Evolutionary conservation across 2,113 vertebrate genomes (phyloP).

Genomic region (Ardeotis arabs): DNA sequence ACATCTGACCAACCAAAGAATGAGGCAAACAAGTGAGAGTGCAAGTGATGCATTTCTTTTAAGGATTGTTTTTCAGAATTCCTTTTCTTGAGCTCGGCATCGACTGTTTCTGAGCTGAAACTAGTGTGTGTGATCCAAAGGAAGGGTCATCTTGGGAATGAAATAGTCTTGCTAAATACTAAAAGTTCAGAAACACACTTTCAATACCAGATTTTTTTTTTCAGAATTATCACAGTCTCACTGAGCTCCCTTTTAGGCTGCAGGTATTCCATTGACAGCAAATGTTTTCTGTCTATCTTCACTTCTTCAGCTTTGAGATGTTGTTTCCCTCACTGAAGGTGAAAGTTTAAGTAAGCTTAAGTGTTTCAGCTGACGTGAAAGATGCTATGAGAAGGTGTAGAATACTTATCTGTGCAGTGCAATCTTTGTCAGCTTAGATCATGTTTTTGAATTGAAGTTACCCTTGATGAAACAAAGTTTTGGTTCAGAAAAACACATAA

Average conservation of each 20-base stretch:
- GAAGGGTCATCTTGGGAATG: background rate
- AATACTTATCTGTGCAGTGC: background rate
- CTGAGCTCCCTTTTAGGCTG: background rate
- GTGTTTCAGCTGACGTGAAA: background rate
- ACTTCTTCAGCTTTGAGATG: background rate
- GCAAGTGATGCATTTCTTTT: background rate
- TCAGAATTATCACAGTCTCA: background rate
- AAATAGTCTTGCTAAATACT: background rate
- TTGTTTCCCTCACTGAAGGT: background rate
- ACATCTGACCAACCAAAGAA: background rate
- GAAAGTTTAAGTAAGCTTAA: background rate
- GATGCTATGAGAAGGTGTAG: background rate
- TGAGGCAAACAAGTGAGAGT: background rate
- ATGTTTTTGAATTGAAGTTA: background rate
- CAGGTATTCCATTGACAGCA: background rate
- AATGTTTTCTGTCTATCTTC: background rate
- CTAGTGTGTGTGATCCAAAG: background rate
- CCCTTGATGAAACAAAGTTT: background rate
- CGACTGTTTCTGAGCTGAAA: background rate
- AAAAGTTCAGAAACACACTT: background rate
- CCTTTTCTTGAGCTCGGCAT: background rate
- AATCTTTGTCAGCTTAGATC: background rate
- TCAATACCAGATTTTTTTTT: background rate
- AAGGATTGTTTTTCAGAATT: background rate
- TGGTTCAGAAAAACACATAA: background rate